Conservation (phyloP, 2,888 invertebrate genomes). For the Encarsia formosa region DNA sequence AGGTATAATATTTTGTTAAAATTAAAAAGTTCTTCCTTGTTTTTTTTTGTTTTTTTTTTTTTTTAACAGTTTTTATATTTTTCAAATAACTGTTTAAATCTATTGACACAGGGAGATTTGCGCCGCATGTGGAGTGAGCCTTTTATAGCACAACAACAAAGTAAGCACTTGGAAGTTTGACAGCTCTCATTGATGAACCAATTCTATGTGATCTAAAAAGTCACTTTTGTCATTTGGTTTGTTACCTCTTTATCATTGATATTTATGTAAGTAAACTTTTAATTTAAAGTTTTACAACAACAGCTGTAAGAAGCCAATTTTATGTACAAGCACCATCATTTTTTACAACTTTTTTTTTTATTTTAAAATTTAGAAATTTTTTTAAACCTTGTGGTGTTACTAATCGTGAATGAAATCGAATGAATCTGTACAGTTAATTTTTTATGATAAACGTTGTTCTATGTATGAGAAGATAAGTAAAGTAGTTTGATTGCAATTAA, state of each 20-base stretch:
- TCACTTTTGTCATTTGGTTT: constrained; percentile 6
- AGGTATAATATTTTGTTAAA: no score
- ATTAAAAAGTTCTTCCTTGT: no score
- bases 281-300: constrained; percentile 3
- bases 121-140: constrained; percentile 98
- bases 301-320: not conserved
- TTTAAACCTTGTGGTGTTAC: no score
- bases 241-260: constrained; percentile 13
- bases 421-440: no score
- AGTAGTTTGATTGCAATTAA: no score
- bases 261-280: constrained; percentile 45
- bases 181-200: constrained; percentile 33
- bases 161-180: constrained; percentile 82
- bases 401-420: no score
- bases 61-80: no score
- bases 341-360: no score
- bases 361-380: constrained; percentile 2
- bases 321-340: constrained; percentile 2
- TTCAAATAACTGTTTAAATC: not conserved
- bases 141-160: constrained; percentile 76
- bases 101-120: constrained; percentile 76
- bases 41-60: no score
- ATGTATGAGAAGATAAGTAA: no score
- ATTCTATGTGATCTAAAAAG: constrained; percentile 7
- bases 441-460: no score